Evolutionary conservation across 2,888 invertebrate genomes (phyloP).

Genomic region (Plebejus melissa): DNA sequence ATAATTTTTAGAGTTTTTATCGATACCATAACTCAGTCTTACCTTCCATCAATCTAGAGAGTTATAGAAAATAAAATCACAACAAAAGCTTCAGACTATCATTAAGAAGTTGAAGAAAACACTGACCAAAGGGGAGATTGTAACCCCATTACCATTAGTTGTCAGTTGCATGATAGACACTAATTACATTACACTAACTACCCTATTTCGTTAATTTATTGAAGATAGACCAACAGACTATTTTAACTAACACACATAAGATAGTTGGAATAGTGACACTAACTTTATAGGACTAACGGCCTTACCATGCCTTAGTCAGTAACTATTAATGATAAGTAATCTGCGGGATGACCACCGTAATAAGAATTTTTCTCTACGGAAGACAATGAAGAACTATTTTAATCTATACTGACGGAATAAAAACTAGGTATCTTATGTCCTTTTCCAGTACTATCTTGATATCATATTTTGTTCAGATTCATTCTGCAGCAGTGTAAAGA

Average conservation of each 20-base stretch:
- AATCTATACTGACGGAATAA: background rate
- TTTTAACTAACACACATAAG: background rate
- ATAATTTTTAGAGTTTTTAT: no score
- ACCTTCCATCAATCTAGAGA: no score
- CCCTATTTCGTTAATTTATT: background rate
- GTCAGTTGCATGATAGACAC: slow-evolving; percentile 10
- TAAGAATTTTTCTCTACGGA: no score
- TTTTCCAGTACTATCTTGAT: no score
- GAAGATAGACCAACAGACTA: background rate
- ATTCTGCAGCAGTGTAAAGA: background rate
- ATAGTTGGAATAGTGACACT: background rate
- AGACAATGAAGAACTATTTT: background rate
- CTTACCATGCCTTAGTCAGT: no score
- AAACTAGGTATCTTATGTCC: no score
- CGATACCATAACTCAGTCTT: no score
- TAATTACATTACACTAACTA: slow-evolving; percentile 7
- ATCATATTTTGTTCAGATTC: background rate
- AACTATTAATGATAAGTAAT: no score
- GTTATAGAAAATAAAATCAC: background rate
- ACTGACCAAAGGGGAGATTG: background rate
- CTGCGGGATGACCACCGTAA: no score
- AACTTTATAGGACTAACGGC: background rate
- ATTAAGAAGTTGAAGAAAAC: background rate
- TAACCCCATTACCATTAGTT: background rate
- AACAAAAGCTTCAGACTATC: background rate